Base-by-base conservation (phyloP, 2,888 invertebrate genomes). In the Drosophila mimetica region DNA sequence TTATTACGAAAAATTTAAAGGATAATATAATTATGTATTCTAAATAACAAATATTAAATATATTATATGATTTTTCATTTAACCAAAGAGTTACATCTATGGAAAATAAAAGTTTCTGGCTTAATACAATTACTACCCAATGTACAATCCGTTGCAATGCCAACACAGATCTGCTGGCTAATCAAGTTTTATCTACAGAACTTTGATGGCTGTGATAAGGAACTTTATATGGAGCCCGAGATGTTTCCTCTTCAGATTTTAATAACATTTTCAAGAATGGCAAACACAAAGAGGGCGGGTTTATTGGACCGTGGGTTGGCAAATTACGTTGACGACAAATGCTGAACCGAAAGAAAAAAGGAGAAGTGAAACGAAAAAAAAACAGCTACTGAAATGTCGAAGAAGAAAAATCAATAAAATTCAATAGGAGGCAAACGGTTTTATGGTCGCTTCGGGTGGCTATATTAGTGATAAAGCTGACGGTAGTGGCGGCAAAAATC, bases 361-460 rank as follows among this genome's bases (percentile, higher is more conserved):
- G 11, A 30, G 46, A 16, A 39, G 41, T 32, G 44, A 54, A n/a
- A n/a, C n/a, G n/a, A n/a, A n/a, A n/a, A n/a, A 52, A 22, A 52
- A 28, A 52, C 52, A 53, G n/a, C 28, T 57, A 67, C 64, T 74
- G 36, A 70, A 71, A 77, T 59, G 70, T 36, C 22, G 39, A 63
- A 55, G 39, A 63, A 55, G 54, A 57, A 85, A 83, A 84, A 87
- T 84, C 83, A 85, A 84, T 84, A 84, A 85, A 87, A 85, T 85
- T 82, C 83, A 86, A 84, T 82, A 75, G 83, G 71, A 77, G 75
- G 67, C 71, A 52, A 84, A 75, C 78, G 81, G 67, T 86, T 86
- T 86, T 76, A 82, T 78, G 71, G 71, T 76, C 76, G 75, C 59
- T 78, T 77, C 81, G 65, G 53, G 52, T 53, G 48, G 71, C 67